Evolutionary conservation across 1,140 invertebrate genomes (phyloP).

Genomic region (Hylaeus anthracinus): DNA sequence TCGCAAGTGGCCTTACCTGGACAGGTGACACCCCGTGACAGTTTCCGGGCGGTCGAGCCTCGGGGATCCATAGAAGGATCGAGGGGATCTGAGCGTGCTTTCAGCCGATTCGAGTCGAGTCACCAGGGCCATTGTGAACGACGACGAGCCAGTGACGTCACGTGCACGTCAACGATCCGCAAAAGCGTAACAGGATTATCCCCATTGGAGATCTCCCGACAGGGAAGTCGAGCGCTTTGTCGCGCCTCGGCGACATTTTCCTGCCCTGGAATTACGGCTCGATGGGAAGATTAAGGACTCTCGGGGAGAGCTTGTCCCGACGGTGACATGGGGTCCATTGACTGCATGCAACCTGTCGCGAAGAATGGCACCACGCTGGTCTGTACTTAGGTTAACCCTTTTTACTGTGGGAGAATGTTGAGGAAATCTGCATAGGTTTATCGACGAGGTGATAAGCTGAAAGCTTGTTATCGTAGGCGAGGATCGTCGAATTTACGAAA

Average conservation of each 20-base stretch:
- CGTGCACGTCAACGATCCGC: constrained; percentile 57
- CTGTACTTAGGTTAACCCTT: too few species aligned
- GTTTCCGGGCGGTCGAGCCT: constrained; percentile 41
- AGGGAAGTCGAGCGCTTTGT: constrained; percentile 55
- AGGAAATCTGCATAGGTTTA: too few species aligned
- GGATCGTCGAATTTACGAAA: too few species aligned
- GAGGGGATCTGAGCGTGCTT: constrained; percentile 23
- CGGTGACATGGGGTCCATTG: background rate
- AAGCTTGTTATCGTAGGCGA: too few species aligned
- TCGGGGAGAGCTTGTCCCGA: background rate
- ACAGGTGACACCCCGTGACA: constrained; percentile 56
- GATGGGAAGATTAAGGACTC: constrained; percentile 29
- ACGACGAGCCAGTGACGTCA: constrained; percentile 55
- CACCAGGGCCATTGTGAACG: constrained; percentile 13
- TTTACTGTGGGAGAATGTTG: too few species aligned
- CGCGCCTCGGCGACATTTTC: constrained; percentile 16
- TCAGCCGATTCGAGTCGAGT: constrained; percentile 37
- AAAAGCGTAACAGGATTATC: constrained; percentile 67
- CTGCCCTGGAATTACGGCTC: constrained; percentile 2
- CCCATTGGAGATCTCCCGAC: background rate
- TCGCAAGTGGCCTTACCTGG: constrained; percentile 50
- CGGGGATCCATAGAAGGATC: background rate
- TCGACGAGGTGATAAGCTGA: too few species aligned
- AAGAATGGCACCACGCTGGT: too few species aligned
- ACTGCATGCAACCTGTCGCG: background rate